These are phyloP conservation scores for Festucalex cinctus DNA, from an alignment of 2,113 vertebrate species.

Conservation along the genomic window DNA sequence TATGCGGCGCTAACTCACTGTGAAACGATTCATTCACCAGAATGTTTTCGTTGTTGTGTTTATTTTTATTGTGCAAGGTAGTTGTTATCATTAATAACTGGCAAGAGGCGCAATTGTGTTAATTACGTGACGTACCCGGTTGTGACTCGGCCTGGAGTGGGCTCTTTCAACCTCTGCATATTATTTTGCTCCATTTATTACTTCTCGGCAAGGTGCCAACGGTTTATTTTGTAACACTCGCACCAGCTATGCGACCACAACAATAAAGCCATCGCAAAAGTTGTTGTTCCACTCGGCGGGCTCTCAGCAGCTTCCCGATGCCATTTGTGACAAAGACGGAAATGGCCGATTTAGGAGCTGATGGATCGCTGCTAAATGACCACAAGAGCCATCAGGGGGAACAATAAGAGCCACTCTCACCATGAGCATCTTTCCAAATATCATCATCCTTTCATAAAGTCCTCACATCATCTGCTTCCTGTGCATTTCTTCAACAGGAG, in stretches of 20 bases:
- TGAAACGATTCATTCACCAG: background rate
- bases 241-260: background rate
- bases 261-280: background rate
- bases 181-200: background rate
- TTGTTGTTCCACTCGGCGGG: background rate
- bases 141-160: background rate
- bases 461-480: constrained; percentile 34
- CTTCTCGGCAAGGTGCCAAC: background rate
- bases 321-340: constrained; percentile 33
- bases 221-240: background rate
- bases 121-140: background rate
- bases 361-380: constrained; percentile 53
- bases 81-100: background rate
- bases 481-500: constrained; percentile 24
- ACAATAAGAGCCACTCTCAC: constrained; percentile 18
- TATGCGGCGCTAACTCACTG: background rate
- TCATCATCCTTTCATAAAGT: constrained; percentile 20
- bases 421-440: constrained; percentile 25
- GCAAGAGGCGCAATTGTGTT: background rate
- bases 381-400: constrained; percentile 21
- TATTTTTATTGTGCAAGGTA: background rate
- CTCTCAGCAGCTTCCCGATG: constrained; percentile 37
- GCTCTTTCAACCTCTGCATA: background rate
- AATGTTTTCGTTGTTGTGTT: background rate
- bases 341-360: constrained; percentile 51